A percentile compares a stretch with the other conserved stretches of the same genome.
These are phyloP conservation scores for Cacoxenus indagator DNA, from an alignment of 2,888 invertebrate species.

Conservation along the genomic window DNA sequence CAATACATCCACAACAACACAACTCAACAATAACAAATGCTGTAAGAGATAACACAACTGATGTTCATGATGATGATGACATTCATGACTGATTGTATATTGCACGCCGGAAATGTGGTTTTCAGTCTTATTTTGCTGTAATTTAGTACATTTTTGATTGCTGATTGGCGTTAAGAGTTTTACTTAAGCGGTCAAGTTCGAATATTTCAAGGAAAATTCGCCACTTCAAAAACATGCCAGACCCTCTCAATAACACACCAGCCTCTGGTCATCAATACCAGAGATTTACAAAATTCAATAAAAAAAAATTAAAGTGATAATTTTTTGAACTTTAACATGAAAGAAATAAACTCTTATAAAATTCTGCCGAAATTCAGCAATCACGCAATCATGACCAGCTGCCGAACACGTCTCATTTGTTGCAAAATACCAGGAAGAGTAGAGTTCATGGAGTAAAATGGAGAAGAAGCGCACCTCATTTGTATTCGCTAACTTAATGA, in stretches of 20 bases:
- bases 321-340: not conserved
- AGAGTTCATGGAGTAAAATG: not conserved
- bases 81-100: not conserved
- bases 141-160: no score
- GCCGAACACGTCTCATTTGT: not conserved
- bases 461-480: not conserved
- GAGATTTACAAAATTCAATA: no score
- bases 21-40: not conserved
- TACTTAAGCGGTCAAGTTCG: no score
- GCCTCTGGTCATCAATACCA: no score
- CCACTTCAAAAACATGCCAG: no score
- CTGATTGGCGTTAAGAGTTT: no score
- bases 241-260: no score
- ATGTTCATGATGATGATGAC: constrained; percentile 11
- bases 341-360: not conserved
- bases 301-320: constrained; percentile 1
- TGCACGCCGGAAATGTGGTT: not conserved
- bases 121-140: not conserved
- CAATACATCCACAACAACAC: not conserved
- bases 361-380: no score
- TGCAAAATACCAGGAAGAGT: not conserved
- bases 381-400: no score
- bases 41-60: not conserved
- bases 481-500: constrained; percentile 12
- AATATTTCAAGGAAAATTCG: no score